A percentile compares a stretch with the other conserved stretches of the same genome.
These are phyloP conservation scores for Myopa tessellatipennis DNA, from an alignment of 2,888 invertebrate species.

Conservation along the genomic window DNA sequence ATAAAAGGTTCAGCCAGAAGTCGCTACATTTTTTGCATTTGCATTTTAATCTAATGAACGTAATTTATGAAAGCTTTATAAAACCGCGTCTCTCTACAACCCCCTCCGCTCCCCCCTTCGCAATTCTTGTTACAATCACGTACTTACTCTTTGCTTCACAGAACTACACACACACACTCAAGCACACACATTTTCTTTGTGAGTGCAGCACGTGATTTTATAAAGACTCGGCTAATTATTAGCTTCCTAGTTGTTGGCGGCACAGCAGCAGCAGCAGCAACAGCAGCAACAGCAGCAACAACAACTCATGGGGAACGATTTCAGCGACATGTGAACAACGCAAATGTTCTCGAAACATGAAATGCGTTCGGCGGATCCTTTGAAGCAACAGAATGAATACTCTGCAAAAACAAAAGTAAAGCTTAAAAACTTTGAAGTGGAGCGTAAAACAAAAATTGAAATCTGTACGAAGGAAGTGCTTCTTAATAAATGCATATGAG, in stretches of 20 bases:
- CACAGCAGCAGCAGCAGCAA: neutral
- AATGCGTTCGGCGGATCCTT: slow-evolving; percentile 22
- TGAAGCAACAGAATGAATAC: slow-evolving; percentile 21
- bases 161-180: neutral
- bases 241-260: slow-evolving; percentile 8
- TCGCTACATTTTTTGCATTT: slow-evolving; percentile 19
- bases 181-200: neutral
- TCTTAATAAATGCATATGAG: neutral
- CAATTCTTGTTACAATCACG: neutral
- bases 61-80: slow-evolving; percentile 32
- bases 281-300: neutral
- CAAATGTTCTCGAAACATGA: slow-evolving; percentile 30
- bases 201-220: slow-evolving; percentile 27
- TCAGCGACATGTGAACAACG: slow-evolving; percentile 12
- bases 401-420: slow-evolving; percentile 10
- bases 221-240: slow-evolving; percentile 35
- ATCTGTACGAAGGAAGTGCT: slow-evolving; percentile 12
- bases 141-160: neutral
- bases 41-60: slow-evolving; percentile 27
- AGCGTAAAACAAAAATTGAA: slow-evolving; percentile 5
- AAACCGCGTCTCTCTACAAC: neutral
- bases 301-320: neutral
- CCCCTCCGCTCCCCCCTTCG: neutral
- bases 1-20: slow-evolving; percentile 20
- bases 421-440: slow-evolving; percentile 16